A percentile compares a stretch with the other conserved stretches of the same genome.
These are phyloP conservation scores for Jacana jacana DNA, from an alignment of 2,113 vertebrate genomes.

Conservation along the genomic window DNA sequence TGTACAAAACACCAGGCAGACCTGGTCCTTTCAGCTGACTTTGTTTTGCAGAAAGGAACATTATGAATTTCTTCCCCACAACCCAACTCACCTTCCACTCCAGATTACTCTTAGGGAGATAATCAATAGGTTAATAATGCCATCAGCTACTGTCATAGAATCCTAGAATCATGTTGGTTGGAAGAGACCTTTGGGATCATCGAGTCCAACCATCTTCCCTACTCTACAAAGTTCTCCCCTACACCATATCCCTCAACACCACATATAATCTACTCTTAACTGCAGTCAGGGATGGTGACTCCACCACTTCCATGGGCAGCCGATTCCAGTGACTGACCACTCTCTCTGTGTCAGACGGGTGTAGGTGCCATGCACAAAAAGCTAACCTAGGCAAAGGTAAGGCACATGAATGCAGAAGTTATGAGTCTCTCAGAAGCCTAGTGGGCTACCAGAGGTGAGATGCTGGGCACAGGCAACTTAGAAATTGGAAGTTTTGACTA, in stretches of 20 bases:
- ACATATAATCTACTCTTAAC: no score
- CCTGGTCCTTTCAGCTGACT: not conserved
- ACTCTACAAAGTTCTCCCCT: no score
- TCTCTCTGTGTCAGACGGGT: no score
- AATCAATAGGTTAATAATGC: not conserved
- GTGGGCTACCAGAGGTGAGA: not conserved
- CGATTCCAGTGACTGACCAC: no score
- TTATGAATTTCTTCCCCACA: not conserved
- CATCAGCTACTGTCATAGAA: not conserved
- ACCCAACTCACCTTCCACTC: not conserved
- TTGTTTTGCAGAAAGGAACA: not conserved
- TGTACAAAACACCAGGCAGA: not conserved
- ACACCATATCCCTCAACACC: no score
- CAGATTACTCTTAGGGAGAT: not conserved
- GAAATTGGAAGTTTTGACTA: not conserved
- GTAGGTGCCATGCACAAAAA: not conserved
- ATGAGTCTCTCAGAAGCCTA: accelerated
- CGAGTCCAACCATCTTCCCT: no score
- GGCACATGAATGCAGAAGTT: not conserved
- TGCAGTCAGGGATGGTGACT: no score
- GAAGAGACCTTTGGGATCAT: no score
- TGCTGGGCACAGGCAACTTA: accelerated
- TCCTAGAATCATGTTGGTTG: no score
- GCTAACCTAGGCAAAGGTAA: not conserved
- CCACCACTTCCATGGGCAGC: no score